Conservation (phyloP, 2,797 vertebrate genomes). For the Muscicapa comitata region DNA sequence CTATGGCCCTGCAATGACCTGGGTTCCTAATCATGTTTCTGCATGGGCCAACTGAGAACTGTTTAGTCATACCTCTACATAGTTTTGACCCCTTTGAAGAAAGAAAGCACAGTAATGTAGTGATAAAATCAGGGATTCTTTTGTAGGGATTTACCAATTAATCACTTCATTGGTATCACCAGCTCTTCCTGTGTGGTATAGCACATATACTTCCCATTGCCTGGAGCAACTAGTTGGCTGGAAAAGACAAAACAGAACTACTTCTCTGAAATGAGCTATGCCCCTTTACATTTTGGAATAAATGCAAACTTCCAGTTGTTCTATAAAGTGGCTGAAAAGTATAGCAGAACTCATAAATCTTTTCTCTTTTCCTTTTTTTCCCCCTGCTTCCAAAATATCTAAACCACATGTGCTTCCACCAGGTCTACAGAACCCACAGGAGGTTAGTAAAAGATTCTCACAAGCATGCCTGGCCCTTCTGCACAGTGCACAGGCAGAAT, state of each 20-base stretch:
- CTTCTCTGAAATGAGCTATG: background rate
- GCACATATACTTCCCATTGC: background rate
- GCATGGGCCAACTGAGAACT: rapidly evolving
- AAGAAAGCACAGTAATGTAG: background rate
- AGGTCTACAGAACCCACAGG: background rate
- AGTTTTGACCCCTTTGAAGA: background rate
- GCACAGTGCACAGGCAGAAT: background rate
- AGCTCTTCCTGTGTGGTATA: background rate
- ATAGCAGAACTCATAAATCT: background rate
- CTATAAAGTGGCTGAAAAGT: background rate
- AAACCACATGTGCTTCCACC: background rate
- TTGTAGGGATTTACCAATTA: background rate
- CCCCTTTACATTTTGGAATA: background rate
- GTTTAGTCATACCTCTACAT: background rate
- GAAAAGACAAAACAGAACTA: background rate
- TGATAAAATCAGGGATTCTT: background rate
- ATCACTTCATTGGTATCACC: background rate
- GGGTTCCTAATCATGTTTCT: background rate
- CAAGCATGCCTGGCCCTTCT: rapidly evolving
- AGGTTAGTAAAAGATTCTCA: background rate
- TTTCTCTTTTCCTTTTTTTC: background rate
- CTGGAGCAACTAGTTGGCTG: background rate
- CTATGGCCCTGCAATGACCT: background rate
- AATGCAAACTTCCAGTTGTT: background rate
- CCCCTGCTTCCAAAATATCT: background rate